Evolutionary conservation across 2,797 vertebrate genomes (phyloP).

Genomic region (Acanthiza pusilla): DNA sequence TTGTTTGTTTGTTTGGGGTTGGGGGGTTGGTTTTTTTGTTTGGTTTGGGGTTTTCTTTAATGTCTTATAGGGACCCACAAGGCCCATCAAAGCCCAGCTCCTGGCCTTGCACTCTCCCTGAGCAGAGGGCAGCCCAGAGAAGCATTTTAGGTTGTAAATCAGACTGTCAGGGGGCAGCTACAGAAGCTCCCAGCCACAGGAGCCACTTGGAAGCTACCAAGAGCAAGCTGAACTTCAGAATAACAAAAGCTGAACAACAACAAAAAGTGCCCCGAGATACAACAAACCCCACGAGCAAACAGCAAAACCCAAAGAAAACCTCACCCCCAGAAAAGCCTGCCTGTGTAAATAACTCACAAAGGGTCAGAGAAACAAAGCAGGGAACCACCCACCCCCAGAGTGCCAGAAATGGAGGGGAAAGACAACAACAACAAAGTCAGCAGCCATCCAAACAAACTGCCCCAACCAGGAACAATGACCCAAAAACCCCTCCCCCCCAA

Average conservation of each 20-base stretch:
- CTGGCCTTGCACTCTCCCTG: neutral
- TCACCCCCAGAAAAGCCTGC: neutral
- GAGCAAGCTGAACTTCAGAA: neutral
- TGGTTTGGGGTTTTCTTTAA: neutral
- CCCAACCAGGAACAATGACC: neutral
- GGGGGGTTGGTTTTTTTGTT: neutral
- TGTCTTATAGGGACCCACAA: neutral
- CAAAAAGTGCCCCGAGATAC: neutral
- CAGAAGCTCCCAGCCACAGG: neutral
- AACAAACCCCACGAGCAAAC: neutral
- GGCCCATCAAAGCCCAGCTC: rapidly evolving
- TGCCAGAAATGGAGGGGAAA: neutral
- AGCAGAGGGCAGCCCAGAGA: neutral
- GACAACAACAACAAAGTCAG: neutral
- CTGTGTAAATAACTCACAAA: neutral
- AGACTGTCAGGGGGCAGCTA: neutral
- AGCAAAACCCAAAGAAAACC: neutral
- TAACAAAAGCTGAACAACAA: neutral
- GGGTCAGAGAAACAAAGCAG: neutral
- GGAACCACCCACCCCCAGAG: neutral
- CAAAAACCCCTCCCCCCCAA: neutral
- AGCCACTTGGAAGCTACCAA: neutral
- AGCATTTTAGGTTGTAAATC: neutral
- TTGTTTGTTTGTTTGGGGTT: neutral
- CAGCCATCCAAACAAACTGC: neutral